Evolutionary conservation across 2,113 vertebrate genomes (phyloP).

Genomic region (Carassius auratus): DNA sequence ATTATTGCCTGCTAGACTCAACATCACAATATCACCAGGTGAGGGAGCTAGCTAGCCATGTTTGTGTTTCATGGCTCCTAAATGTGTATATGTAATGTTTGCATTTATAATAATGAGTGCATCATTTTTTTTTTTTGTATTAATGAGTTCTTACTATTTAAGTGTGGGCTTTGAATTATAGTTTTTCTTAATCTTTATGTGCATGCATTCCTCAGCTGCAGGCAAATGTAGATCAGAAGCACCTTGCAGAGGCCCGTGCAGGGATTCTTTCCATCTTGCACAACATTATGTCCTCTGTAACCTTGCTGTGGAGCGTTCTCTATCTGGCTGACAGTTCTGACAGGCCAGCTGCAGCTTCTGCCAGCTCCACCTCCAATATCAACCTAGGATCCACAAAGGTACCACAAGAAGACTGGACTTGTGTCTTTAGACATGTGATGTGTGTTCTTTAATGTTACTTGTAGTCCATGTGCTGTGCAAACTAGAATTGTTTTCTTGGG

Average conservation of each 20-base stretch:
- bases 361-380: slow-evolving; percentile 89
- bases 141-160: not conserved
- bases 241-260: slow-evolving; percentile 91
- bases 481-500: not conserved
- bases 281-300: slow-evolving; percentile 97
- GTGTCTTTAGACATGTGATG: not conserved
- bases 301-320: slow-evolving; percentile 92
- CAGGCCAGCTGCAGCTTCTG: slow-evolving; percentile 82
- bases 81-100: not conserved
- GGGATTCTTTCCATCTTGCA: slow-evolving; percentile 95
- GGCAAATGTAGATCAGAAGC: slow-evolving; percentile 92
- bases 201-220: slow-evolving; percentile 78
- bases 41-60: slow-evolving; percentile 61
- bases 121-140: not conserved
- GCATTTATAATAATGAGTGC: not conserved
- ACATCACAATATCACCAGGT: slow-evolving; percentile 96
- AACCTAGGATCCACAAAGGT: slow-evolving; percentile 98
- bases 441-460: not conserved
- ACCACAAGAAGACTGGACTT: slow-evolving; percentile 12
- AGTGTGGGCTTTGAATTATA: not conserved
- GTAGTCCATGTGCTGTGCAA: not conserved
- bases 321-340: slow-evolving; percentile 91
- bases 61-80: not conserved
- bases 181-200: not conserved
- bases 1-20: slow-evolving; percentile 95